Evolutionary conservation across 1,140 invertebrate species (phyloP), one percentile per base, ranked within the genome.

Genomic region (Tetragonula clypearis): DNA sequence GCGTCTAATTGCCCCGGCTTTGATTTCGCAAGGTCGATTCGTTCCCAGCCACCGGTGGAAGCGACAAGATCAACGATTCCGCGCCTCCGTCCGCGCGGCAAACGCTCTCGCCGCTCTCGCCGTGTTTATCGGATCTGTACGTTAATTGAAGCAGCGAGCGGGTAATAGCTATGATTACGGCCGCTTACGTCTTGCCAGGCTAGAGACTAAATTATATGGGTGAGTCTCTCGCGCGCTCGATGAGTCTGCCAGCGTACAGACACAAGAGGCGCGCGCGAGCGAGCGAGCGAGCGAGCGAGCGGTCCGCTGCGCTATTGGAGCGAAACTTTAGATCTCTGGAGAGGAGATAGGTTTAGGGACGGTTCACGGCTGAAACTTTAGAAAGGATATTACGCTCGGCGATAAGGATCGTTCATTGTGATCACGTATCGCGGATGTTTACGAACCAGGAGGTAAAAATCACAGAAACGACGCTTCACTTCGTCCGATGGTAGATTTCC

Each of bases 121-220:
- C 4, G 60, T 81, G 78, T 80, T 85, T 81, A 85, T 85, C 84
- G 71, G 60, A 80, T 75, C 79, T 81, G 71, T 75, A 81, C 85
- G 85, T 71, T 83, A 86, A 86, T 86, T 72, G 85, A 86, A 82
- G 71, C 80, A 81, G 60, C 80, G 80, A 77, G 65, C 73, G 71
- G 66, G 55, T 77, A 86, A 86, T 79, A 74, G 82, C 81, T 84
- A 79, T 79, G 75, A 73, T 86, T 86, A 83, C 66, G 58, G n/a
- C 26, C 66, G 74, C 85, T 84, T 86, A 79, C 62, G 82, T 84
- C 76, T 79, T 69, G 56, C 75, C 49, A 49, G 30, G 49, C 82
- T 53, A 35, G 82, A 56, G 55, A 62, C 82, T 79, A 84, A 86
- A 86, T 86, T 84, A 86, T 53, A 86, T 72, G 82, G 79, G 79